Evolutionary conservation across 2,888 invertebrate genomes (phyloP).

Genomic region (Eudemis profundana): DNA sequence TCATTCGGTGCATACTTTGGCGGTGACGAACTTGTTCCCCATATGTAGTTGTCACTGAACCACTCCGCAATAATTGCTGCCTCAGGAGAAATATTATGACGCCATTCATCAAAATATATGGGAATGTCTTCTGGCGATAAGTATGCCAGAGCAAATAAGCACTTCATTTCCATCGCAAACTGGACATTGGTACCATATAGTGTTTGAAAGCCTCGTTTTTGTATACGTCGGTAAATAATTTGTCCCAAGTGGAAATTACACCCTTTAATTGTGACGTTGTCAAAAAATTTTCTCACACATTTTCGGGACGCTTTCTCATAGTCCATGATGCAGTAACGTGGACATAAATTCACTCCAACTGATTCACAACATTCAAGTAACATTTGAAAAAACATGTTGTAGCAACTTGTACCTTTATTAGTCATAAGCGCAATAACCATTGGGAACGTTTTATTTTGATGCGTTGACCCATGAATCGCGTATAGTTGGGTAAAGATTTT

Average conservation of each 20-base stretch:
- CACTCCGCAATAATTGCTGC: conserved; percentile 25
- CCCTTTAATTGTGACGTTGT: conserved; percentile 2
- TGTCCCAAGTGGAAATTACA: conserved; percentile 12
- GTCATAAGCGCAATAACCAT: no score
- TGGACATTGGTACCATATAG: conserved; percentile 23
- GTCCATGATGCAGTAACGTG: neutral
- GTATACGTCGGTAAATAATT: conserved; percentile 25
- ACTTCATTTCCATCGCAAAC: conserved; percentile 33
- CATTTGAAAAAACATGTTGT: neutral
- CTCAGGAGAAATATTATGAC: conserved; percentile 15
- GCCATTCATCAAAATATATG: conserved; percentile 31
- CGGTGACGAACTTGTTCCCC: conserved; percentile 3
- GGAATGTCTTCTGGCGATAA: conserved; percentile 21
- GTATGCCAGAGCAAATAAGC: conserved; percentile 26
- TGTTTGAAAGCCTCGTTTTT: conserved; percentile 29
- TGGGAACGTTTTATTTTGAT: no score
- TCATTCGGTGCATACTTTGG: conserved; percentile 9
- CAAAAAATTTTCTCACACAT: neutral
- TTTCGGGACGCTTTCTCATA: conserved; percentile 5
- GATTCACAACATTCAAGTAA: no score
- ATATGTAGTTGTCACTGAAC: conserved; percentile 10
- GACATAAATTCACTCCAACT: neutral
- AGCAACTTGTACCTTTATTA: no score
- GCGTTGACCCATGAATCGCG: no score
- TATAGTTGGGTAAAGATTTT: no score